These are phyloP conservation scores for Oscheius myriophilus DNA, from an alignment of 2,888 invertebrate species.

Conservation along the genomic window DNA sequence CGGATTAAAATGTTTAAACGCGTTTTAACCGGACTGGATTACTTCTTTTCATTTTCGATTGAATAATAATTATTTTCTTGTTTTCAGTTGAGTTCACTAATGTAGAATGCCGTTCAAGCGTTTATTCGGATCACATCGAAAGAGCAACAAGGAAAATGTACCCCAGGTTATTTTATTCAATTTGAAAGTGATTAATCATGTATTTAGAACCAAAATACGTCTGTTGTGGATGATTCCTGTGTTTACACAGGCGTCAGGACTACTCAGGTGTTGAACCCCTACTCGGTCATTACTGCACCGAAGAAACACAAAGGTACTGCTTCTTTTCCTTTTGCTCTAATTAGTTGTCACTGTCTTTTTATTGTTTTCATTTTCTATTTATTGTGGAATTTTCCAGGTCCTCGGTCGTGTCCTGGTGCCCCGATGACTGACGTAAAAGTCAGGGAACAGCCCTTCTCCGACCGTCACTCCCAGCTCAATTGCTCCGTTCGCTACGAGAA, in stretches of 20 bases:
- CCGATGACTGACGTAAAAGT: conserved; percentile 35
- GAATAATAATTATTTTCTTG: no score
- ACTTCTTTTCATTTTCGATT: no score
- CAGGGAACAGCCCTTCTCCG: conserved; percentile 22
- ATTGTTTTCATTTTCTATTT: background rate
- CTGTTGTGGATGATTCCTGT: conserved; percentile 2
- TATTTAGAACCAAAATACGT: background rate
- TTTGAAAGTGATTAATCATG: no score
- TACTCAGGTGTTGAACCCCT: conserved; percentile 42
- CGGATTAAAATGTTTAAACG: no score
- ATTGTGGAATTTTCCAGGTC: conserved; percentile 21
- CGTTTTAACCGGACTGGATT: no score
- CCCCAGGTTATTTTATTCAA: conserved; percentile 32
- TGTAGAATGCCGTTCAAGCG: conserved; percentile 25
- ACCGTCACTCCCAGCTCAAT: conserved; percentile 27
- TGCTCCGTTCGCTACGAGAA: conserved; percentile 31
- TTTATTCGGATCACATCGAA: conserved; percentile 46
- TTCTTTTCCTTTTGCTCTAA: background rate
- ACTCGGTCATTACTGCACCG: conserved; percentile 47
- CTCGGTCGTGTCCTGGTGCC: conserved; percentile 52
- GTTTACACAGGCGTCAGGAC: conserved; percentile 12
- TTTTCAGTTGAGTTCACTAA: no score
- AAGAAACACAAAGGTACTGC: conserved; percentile 42
- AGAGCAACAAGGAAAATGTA: conserved; percentile 50
- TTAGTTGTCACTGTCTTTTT: conserved; percentile 6